Base-by-base conservation (phyloP, 2,797 vertebrate species). In the Typhlichthys eigenmanni region DNA sequence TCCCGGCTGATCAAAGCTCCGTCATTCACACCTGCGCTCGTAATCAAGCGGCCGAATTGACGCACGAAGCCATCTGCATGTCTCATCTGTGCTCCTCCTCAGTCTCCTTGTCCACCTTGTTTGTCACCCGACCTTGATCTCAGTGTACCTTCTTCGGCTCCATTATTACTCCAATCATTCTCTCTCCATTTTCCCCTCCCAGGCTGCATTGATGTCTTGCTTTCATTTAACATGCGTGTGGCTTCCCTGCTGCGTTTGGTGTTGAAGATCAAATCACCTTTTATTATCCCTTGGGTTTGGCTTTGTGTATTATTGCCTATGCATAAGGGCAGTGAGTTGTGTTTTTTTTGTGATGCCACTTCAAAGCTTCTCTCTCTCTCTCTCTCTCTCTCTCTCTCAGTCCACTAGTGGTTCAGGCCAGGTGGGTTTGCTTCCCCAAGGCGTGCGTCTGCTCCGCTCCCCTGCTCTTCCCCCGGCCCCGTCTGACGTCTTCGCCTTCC, bases 401-500 rank as follows among this genome's bases (percentile, higher is more conserved):
- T 91, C 94, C 0, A 94, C 93, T 51, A 92, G 92, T 3, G 88
- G 89, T 72, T 91, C 92, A 1, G 88, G 95, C 43, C 93, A 95
- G 0, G 92, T 95, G 71, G 91, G 88, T 74, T 55, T 96, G 70
- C 92, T 92, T 13, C 88, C 95, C 1, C 96, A 94, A 11, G 95
- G 90, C 0, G 56, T 94, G 9, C 93, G 95, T 55, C 82, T 97
- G 75, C 80, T 97, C 84, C 93, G 94, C 47, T 94, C 96, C 47
- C 82, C 95, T 1, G 92, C 93, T 14, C 92, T 95, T 55, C 89
- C 95, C 9, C 94, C 93, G 79, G 58, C 92, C 56, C 86, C 94
- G 5, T 82, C 92, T 1, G 97, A 98, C 62, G 83, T 92, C 58
- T 98, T 96, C 83, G 80, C 94, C 13, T 98, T 96, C 64, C 86